Evolutionary conservation across 1,140 invertebrate species (phyloP), one percentile per base, ranked within the genome.

Genomic region (Drosophila fuyamai): DNA sequence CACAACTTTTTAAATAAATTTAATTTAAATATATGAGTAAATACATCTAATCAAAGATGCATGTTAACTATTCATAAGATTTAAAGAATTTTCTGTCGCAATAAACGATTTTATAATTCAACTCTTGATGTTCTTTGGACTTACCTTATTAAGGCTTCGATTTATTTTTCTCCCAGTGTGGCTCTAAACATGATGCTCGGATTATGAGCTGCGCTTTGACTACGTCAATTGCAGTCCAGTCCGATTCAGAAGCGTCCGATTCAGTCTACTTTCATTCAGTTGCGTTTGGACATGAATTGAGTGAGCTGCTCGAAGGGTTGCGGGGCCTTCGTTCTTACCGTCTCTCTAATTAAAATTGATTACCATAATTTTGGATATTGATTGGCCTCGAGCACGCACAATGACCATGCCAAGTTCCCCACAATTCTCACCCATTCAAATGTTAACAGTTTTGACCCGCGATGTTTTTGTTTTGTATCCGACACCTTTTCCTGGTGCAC

Each of bases 281-380:
- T 56, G 23, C 23, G 35, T 55, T 50, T 57, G 67, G 67, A 71
- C 67, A 71, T 32, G 68, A 29, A 48, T 48, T 70, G 65, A 71
- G 67, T 58, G 67, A 71, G 68, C 46, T 36, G 66, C 68, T 68
- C 35, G 66, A 71, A 71, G 68, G 68, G 51, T 58, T 58, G 51
- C 14, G 10, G n/a, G 41, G 29, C 23, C 4, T 27, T 51, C 27
- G 48, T 55, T 55, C 32, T 55, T 55, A 44, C 27, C 18, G 43
- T 16, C 68, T 50, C 77, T 74, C 85, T 88, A 88, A 88, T 88
- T 88, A 89, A 89, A 88, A 88, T 88, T 88, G 84, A 88, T 88
- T 88, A 89, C 80, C 72, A 84, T 89, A 88, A 84, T 88, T 89
- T 72, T 53, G 62, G 60, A 43, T 89, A 88, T 88, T 89, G 84